phyloP scores from a whole-genome alignment of 2,797 vertebrate species.

The Astyanax mexicanus region DNA sequence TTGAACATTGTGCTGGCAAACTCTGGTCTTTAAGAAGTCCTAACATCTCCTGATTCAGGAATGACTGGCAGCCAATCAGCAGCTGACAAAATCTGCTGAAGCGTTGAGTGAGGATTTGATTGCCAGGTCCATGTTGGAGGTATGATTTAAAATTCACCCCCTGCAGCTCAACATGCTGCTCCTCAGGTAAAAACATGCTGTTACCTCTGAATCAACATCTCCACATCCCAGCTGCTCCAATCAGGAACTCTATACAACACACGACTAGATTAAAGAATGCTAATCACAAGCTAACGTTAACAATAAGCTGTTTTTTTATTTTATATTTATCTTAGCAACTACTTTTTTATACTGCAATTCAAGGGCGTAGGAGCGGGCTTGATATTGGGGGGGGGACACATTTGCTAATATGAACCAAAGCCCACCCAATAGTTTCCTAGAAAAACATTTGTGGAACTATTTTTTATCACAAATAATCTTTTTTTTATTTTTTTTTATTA shows the following conservation, averaged over 20 bases:
- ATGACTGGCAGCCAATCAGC: slow-evolving; percentile 35
- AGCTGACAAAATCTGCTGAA: not conserved
- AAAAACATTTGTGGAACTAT: no score
- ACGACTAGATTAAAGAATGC: not conserved
- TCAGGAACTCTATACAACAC: slow-evolving; percentile 7
- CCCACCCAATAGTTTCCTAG: no score
- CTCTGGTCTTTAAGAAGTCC: no score
- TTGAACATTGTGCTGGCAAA: not conserved
- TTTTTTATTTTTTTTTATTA: no score
- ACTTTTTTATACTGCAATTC: no score
- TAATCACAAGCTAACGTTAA: no score
- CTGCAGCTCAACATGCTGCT: slow-evolving; percentile 12
- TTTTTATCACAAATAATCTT: no score
- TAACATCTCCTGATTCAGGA: not conserved
- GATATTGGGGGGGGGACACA: no score
- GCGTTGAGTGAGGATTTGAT: slow-evolving; percentile 5
- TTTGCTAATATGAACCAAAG: no score
- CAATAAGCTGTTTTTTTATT: no score
- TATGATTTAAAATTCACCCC: not conserved
- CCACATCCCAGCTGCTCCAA: slow-evolving; percentile 7
- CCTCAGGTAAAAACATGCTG: not conserved
- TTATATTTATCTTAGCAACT: no score
- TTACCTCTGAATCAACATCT: not conserved
- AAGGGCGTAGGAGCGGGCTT: no score
- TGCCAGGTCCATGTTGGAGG: not conserved